Evolutionary conservation across 2,113 vertebrate genomes (phyloP).

Genomic region (Crotophaga sulcirostris): DNA sequence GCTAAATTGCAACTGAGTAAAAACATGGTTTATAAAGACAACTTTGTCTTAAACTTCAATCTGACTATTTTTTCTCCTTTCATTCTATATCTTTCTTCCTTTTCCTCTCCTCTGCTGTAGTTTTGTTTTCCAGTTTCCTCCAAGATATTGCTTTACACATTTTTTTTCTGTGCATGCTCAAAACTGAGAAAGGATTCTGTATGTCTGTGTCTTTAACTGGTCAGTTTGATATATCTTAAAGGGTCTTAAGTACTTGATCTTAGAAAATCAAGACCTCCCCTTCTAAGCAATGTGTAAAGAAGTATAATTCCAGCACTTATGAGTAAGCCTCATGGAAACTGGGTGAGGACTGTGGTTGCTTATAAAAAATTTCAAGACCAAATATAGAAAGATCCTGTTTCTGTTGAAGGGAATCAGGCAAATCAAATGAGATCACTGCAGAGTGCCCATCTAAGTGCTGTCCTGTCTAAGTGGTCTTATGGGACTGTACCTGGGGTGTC

Average conservation of each 20-base stretch:
- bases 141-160: background rate
- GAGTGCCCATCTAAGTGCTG: accelerated
- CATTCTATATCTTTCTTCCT: background rate
- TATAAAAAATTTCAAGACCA: background rate
- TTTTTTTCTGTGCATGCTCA: background rate
- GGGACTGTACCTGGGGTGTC: background rate
- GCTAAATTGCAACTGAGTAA: background rate
- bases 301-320: background rate
- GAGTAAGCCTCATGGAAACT: background rate
- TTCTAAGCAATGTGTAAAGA: background rate
- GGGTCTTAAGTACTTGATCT: background rate
- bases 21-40: background rate
- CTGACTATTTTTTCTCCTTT: background rate
- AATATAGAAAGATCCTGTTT: background rate
- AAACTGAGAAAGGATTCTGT: background rate
- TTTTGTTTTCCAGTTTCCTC: background rate
- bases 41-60: background rate
- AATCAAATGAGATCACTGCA: background rate
- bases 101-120: background rate
- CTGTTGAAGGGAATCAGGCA: background rate
- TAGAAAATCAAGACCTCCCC: background rate
- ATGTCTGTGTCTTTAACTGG: background rate
- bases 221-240: background rate
- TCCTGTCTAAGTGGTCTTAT: background rate
- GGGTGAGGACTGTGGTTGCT: background rate